These are phyloP conservation scores for Trinorchestia longiramus DNA, from an alignment of 1,140 invertebrate genomes.

Conservation along the genomic window DNA sequence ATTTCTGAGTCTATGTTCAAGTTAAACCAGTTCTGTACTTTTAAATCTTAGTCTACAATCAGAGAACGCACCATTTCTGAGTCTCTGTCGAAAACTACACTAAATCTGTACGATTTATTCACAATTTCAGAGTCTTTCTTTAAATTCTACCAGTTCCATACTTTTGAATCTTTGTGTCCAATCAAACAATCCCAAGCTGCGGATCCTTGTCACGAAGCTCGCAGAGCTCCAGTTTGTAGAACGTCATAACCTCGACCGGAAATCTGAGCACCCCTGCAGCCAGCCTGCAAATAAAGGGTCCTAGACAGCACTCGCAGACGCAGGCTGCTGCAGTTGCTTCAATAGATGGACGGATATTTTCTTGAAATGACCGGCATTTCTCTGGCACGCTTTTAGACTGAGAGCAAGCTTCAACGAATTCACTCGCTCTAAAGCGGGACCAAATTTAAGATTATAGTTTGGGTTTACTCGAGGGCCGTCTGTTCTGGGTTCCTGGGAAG, in stretches of 20 bases:
- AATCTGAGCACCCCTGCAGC: not conserved
- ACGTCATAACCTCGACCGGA: not conserved
- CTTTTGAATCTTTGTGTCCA: not conserved
- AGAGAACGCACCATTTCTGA: not conserved
- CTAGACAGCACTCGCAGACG: not conserved
- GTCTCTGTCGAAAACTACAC: too few species aligned
- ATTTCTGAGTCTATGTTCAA: not conserved
- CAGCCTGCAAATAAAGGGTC: not conserved
- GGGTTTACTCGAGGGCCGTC: not conserved
- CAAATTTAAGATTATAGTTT: not conserved
- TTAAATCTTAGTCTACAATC: not conserved
- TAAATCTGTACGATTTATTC: too few species aligned
- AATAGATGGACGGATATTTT: constrained; percentile 9
- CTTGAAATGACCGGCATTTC: constrained; percentile 6
- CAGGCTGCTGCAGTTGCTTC: not conserved
- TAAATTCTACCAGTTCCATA: not conserved
- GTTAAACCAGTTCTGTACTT: not conserved
- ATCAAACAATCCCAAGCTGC: not conserved
- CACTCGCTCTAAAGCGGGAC: not conserved
- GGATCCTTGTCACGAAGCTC: not conserved
- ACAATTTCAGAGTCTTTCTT: not conserved
- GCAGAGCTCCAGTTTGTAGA: not conserved
- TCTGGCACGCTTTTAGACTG: not conserved
- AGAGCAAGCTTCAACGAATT: constrained; percentile 7
- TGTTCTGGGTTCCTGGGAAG: not conserved